These are phyloP conservation scores for Montipora foliosa DNA, from an alignment of 64 coral and sea anemone species.

Conservation along the genomic window DNA sequence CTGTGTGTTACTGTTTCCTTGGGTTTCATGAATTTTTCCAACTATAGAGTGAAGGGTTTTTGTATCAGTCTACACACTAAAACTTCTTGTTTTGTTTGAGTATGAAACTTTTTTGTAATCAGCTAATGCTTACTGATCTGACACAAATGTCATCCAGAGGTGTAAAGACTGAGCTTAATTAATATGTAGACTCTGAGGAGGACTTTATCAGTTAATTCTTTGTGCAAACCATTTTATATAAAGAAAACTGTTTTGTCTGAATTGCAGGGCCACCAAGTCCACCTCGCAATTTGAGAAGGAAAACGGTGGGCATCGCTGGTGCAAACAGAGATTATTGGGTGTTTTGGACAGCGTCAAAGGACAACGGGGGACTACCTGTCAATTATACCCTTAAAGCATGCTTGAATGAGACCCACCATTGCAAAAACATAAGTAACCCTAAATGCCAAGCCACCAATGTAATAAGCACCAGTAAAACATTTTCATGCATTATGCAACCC, in stretches of 20 bases:
- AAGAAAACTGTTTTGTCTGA: not conserved
- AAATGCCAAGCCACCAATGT: not conserved
- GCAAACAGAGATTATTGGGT: not conserved
- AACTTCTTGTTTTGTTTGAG: no score
- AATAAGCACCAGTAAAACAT: not conserved
- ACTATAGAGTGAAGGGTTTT: no score
- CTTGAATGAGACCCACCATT: not conserved
- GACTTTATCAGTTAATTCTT: no score
- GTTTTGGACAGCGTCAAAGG: not conserved
- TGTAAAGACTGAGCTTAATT: no score
- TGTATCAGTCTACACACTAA: no score
- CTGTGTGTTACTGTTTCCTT: no score
- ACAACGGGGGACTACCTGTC: not conserved
- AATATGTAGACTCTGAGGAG: no score
- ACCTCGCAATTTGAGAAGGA: slow-evolving; percentile 31
- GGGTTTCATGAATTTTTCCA: no score
- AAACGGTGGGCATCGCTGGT: not conserved
- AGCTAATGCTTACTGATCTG: no score
- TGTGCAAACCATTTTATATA: no score
- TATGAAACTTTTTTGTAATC: no score
- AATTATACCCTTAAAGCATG: slow-evolving; percentile 1
- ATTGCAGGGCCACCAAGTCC: not conserved
- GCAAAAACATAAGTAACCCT: not conserved
- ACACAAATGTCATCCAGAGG: no score
- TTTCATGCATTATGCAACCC: not conserved